These are phyloP conservation scores for Magallana nippona DNA, from an alignment of 2,888 invertebrate species.

Conservation along the genomic window DNA sequence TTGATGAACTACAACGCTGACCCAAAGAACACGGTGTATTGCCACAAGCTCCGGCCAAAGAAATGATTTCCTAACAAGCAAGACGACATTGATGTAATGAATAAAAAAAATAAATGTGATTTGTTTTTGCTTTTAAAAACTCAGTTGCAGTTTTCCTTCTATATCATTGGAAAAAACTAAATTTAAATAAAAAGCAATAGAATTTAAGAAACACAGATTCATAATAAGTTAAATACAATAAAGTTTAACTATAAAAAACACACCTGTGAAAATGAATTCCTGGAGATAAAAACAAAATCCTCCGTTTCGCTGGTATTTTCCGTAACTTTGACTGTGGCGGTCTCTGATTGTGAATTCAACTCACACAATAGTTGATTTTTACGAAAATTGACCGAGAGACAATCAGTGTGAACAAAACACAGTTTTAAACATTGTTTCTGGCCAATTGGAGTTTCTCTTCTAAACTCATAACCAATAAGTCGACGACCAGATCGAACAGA, in stretches of 20 bases:
- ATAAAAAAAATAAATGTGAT: no score
- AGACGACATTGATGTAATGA: no score
- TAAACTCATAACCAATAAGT: neutral
- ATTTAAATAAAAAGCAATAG: no score
- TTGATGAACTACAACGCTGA: no score
- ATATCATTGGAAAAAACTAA: no score
- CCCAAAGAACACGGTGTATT: no score
- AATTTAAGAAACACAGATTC: neutral
- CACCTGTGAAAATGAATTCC: neutral
- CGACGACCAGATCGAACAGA: neutral
- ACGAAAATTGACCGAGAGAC: conserved; percentile 1
- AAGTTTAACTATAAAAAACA: neutral
- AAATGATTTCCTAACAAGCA: no score
- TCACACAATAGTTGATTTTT: conserved; percentile 2
- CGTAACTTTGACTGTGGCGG: neutral
- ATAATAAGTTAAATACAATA: neutral
- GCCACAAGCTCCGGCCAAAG: no score
- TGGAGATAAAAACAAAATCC: neutral
- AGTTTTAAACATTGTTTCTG: neutral
- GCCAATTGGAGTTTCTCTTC: neutral
- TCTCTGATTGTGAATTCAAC: neutral
- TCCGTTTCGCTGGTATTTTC: neutral
- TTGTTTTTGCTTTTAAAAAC: no score
- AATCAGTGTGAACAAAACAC: neutral
- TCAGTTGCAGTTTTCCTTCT: no score